Conservation (phyloP, 2,888 invertebrate species). For the Bugula neritina region DNA sequence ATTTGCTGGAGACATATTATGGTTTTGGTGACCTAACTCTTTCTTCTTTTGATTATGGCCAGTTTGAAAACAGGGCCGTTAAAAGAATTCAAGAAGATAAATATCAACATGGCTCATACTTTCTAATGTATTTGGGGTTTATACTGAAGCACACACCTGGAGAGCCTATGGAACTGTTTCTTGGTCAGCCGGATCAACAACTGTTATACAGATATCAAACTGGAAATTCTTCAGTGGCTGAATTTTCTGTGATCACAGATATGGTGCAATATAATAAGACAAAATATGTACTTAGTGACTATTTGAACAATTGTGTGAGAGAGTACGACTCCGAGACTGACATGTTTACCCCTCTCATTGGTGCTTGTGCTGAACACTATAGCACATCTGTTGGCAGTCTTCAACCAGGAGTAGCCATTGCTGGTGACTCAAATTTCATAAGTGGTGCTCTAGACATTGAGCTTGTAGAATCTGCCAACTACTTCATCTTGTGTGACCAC, state of each 20-base stretch:
- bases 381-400: background rate
- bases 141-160: constrained; percentile 7
- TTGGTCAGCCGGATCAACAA: background rate
- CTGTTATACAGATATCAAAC: background rate
- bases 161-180: background rate
- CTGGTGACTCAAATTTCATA: background rate
- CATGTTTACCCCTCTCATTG: background rate
- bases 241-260: background rate
- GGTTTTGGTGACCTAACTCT: background rate
- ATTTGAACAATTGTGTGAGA: constrained; percentile 9
- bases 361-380: background rate
- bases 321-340: constrained; percentile 21
- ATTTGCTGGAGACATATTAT: background rate
- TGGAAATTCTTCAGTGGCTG: background rate
- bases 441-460: background rate
- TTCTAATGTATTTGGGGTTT: background rate
- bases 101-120: constrained; percentile 1
- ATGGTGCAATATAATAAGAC: constrained; percentile 9
- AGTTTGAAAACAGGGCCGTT: background rate
- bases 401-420: background rate
- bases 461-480: background rate
- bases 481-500: background rate
- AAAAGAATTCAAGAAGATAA: background rate
- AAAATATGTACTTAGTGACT: background rate
- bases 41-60: background rate